Base-by-base conservation (phyloP, 2,113 vertebrate species). In the Symphodus melops region DNA sequence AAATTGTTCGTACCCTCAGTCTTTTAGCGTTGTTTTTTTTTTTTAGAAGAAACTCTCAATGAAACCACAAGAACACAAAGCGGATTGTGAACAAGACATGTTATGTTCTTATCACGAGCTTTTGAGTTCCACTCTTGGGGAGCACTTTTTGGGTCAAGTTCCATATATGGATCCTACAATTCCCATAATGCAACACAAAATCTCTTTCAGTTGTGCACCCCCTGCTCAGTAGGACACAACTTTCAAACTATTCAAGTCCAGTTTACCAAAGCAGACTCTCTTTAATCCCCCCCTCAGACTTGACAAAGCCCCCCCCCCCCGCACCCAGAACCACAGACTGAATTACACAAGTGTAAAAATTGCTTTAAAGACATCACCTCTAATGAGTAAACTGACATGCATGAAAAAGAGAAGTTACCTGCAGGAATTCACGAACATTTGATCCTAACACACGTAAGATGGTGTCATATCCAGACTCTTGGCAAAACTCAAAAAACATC, bases 401-500 rank as follows among this genome's bases (percentile, higher is more conserved):
- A 48, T 58, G 58, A 9, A 66, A 1, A 12, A 58, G 28, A 68
- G 7, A 60, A 10, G 92, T 89, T 93, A 99, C 98, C 95, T 99
- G 98, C 72, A 99, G 93, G 91, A 99, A 99, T 86, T 99, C 98
- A 64, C 97, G 95, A 75, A 99, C 98, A 58, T 99, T 99, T 53
- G 98, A 99, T 68, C 97, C 98, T 79, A 99, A 89, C 52, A 99
- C 98, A 5, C 97, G 95, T 16, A 99, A 88, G 85, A 99, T 99
- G 68, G 98, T 99, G 78, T 99, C 98, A 72, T 99, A 99, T 81
- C 98, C 98, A 36, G 98, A 99, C 88, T 99, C 98, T 91, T 99
- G 98, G 88, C 98, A 99, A 93, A 98, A 99, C 71, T 99, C 97
- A 82, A 99, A 99, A 93, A 99, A 99, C 98, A 99, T 99, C 93